phyloP scores from a whole-genome alignment of 1,140 invertebrate species.

The Olivierus martensii region DNA sequence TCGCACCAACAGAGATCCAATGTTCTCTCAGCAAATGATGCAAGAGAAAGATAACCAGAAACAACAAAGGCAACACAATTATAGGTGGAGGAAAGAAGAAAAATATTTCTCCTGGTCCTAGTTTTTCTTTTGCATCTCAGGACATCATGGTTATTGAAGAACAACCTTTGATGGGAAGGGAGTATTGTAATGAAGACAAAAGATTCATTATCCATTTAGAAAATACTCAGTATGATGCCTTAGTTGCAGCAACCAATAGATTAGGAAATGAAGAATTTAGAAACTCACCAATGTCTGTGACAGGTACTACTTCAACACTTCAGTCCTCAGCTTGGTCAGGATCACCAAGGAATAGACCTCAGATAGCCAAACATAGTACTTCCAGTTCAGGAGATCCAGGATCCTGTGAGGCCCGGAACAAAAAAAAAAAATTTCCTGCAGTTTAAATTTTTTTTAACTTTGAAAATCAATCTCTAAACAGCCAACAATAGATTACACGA shows the following conservation, averaged over 20 bases:
- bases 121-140: constrained; percentile 80
- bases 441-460: no score
- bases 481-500: no score
- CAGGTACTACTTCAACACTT: constrained; percentile 1
- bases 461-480: no score
- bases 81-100: constrained; percentile 59
- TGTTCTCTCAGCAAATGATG: constrained; percentile 84
- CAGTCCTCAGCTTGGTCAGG: constrained; percentile 8
- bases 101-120: constrained; percentile 88
- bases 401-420: no score
- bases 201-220: constrained; percentile 90
- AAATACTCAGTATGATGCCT: constrained; percentile 89
- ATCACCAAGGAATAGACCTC: not conserved
- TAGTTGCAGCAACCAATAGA: constrained; percentile 16
- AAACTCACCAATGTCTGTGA: constrained; percentile 7
- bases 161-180: no score
- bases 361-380: not conserved
- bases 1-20: constrained; percentile 88
- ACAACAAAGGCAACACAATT: constrained; percentile 34
- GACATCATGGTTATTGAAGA: no score
- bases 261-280: constrained; percentile 19
- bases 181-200: constrained; percentile 94
- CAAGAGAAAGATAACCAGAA: constrained; percentile 86
- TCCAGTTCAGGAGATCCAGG: constrained; percentile 2
- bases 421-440: no score